Evolutionary conservation across 2,113 vertebrate genomes (phyloP).

Genomic region (Trochalopteron elliotii): DNA sequence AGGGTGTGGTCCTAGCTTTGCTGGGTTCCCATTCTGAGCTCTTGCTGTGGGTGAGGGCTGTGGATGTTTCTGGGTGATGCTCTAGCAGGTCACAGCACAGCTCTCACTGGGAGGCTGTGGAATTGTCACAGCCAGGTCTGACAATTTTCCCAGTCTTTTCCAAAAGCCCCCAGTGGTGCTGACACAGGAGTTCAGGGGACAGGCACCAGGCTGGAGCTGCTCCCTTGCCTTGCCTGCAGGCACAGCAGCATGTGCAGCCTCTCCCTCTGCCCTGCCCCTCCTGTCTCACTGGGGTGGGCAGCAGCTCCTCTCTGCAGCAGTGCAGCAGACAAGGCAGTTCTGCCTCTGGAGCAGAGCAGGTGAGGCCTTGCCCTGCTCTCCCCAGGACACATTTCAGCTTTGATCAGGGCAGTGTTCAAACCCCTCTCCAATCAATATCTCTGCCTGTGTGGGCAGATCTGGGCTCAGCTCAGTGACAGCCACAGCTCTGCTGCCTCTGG

Average conservation of each 20-base stretch:
- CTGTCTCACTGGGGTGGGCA: neutral
- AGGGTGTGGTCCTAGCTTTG: neutral
- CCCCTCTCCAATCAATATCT: neutral
- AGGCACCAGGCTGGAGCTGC: neutral
- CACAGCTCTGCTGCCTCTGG: neutral
- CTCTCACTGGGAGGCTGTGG: neutral
- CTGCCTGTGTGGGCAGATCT: rapidly evolving
- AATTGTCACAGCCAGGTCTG: neutral
- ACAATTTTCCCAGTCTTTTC: neutral
- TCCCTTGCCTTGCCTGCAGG: neutral
- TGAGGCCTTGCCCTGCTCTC: neutral
- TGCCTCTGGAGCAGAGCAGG: neutral
- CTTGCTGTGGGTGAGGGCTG: no score
- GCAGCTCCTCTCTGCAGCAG: neutral
- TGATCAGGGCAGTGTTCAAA: neutral
- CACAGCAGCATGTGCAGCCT: neutral
- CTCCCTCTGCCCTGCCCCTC: neutral
- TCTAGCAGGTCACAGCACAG: rapidly evolving
- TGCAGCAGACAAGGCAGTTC: neutral
- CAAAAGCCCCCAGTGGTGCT: rapidly evolving
- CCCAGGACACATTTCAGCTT: neutral
- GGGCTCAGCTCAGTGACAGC: neutral
- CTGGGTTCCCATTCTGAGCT: neutral
- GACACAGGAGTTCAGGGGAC: neutral
- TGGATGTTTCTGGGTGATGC: neutral